These are phyloP conservation scores for Oenanthe oenanthe DNA, from an alignment of 2,113 vertebrate genomes.

Conservation along the genomic window DNA sequence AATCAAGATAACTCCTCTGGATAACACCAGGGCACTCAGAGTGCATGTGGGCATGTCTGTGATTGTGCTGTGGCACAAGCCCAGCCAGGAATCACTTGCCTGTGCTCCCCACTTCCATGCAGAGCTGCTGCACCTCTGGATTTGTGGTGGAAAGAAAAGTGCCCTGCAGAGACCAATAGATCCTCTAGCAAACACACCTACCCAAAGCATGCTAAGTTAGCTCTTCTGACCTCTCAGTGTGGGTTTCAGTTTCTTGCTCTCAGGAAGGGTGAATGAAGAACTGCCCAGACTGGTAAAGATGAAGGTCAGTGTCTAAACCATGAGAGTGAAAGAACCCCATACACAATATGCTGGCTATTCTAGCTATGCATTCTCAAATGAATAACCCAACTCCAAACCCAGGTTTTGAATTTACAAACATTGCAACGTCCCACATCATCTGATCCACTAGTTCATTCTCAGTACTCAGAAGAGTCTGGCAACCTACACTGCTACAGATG, in stretches of 20 bases:
- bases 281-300: background rate
- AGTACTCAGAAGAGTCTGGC: background rate
- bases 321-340: background rate
- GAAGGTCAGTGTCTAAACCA: background rate
- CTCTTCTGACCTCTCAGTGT: background rate
- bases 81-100: background rate
- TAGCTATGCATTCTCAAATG: background rate
- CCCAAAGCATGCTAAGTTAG: background rate
- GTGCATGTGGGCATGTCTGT: too few species aligned
- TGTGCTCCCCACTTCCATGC: background rate
- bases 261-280: background rate
- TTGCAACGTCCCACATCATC: background rate
- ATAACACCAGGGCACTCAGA: background rate
- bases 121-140: background rate
- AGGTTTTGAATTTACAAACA: background rate
- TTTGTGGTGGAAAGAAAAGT: background rate
- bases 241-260: background rate
- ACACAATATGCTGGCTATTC: background rate
- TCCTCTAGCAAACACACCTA: background rate
- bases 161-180: rapidly evolving
- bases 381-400: background rate
- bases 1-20: background rate
- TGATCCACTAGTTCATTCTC: background rate
- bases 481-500: background rate
- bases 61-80: background rate